Base-by-base conservation (phyloP, 1,140 invertebrate genomes). In the Glossosoma conforme region DNA sequence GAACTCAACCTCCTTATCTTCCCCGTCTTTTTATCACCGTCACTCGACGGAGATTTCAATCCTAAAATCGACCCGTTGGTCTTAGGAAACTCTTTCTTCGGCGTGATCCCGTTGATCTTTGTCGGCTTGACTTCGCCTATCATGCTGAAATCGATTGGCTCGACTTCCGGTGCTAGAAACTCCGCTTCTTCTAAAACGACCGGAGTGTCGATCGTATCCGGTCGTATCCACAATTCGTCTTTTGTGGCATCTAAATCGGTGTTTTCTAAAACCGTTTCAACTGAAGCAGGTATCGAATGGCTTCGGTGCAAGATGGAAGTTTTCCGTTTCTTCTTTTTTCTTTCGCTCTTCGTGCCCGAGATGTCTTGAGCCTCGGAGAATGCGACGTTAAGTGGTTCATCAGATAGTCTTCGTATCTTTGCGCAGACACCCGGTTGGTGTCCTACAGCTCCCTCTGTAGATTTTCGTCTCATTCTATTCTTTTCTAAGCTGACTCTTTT, bases 1-100 rank as follows among this genome's bases (percentile, higher is more conserved):
- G 83, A 82, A 1, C 77, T 81, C n/a, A 84, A 54, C 37, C 76
- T 64, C 8, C 77, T 64, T 9, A 61, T 50, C 51, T 69, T 70
- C 20, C 61, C 65, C 4, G 66, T 67, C 50, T 70, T 68, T 64
- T 67, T 71, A 2, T 70, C 68, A 54, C 68, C 72, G 2, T 71
- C 69, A 54, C 66, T 72, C 3, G 60, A 25, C 19, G 6, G 14
- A 22, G 52, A 61, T 50, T 69, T 72, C 44, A 71, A 69, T 44
- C 71, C 71, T 52, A 75, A 72, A 47, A 74, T 70, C 2, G 70
- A 72, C 3, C 70, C 70, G 46, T 74, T 74, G 1, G 67, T 67
- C 62, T 72, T 74, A 15, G 68, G 65, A 46, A 64, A 60, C 45
- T 70, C 66, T 48, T 62, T 66, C 43, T 66, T 70, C 22, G 64